These are phyloP conservation scores for Pyrrhia umbra DNA, from an alignment of 2,888 invertebrate genomes.

Conservation along the genomic window DNA sequence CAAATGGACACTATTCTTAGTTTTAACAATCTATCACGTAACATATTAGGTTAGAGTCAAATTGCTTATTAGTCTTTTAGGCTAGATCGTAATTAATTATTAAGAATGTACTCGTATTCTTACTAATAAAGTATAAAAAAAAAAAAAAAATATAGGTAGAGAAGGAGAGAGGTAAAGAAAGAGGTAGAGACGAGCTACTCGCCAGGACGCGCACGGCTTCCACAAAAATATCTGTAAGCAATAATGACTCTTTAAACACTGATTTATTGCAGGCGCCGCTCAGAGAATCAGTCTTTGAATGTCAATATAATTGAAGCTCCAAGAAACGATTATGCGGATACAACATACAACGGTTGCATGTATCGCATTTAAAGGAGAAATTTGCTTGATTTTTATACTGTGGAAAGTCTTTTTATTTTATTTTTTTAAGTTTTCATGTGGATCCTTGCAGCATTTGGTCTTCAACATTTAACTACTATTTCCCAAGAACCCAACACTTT, in stretches of 20 bases:
- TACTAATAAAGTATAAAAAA: too few relatives aligned
- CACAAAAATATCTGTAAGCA: not conserved
- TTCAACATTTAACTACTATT: not conserved
- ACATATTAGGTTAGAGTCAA: too few relatives aligned
- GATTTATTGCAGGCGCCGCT: constrained; percentile 40
- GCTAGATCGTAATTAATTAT: too few relatives aligned
- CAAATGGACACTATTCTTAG: too few relatives aligned
- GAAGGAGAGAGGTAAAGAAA: too few relatives aligned
- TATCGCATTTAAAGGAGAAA: constrained; percentile 35
- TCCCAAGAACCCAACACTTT: not conserved
- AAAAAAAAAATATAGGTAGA: too few relatives aligned
- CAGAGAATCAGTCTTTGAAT: constrained; percentile 24
- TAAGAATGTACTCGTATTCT: too few relatives aligned
- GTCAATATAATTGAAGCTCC: constrained; percentile 11
- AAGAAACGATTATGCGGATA: constrained; percentile 11
- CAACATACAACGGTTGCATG: constrained; percentile 11
- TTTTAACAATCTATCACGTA: too few relatives aligned
- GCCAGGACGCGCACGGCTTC: too few relatives aligned
- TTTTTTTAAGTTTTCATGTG: too few relatives aligned
- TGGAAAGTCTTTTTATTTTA: not conserved
- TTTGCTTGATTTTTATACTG: not conserved
- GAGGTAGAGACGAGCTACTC: too few relatives aligned
- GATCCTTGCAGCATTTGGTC: not conserved
- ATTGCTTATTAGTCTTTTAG: too few relatives aligned
- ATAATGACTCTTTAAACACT: constrained; percentile 2